These are phyloP conservation scores for Ectemnius continuus DNA, from an alignment of 2,888 invertebrate genomes.

Conservation along the genomic window DNA sequence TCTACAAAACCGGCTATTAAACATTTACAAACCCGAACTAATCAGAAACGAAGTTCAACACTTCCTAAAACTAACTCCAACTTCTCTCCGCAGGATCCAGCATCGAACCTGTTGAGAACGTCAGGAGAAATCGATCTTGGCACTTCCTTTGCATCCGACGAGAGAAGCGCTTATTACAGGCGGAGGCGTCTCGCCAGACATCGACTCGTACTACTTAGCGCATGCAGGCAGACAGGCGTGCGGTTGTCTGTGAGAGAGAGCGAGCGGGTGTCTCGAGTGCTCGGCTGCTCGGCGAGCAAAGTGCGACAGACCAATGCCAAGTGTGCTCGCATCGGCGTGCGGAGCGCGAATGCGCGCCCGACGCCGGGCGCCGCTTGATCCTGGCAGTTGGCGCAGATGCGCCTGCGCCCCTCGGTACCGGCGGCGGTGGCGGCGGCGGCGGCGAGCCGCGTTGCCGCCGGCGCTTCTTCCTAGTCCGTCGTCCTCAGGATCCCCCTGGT, in stretches of 20 bases:
- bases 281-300: background rate
- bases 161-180: too few relatives aligned
- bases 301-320: background rate
- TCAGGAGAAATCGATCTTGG: too few relatives aligned
- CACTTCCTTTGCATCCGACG: too few relatives aligned
- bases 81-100: too few relatives aligned
- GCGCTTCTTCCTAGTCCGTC: conserved; percentile 33
- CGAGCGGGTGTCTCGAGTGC: background rate
- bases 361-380: conserved; percentile 32
- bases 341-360: conserved; percentile 59
- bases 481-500: conserved; percentile 36
- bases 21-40: too few relatives aligned
- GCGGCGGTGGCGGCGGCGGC: too few relatives aligned
- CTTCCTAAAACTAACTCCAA: too few relatives aligned
- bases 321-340: conserved; percentile 54
- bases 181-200: background rate
- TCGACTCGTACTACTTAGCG: background rate
- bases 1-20: too few relatives aligned
- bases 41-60: too few relatives aligned
- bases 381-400: conserved; percentile 46
- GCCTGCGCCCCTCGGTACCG: conserved; percentile 43
- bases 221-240: too few relatives aligned
- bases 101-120: too few relatives aligned
- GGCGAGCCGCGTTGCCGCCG: conserved; percentile 17
- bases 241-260: background rate